Percentiles rank a stretch among this genome's conserved stretches.
Evolutionary conservation across 2,888 invertebrate genomes (phyloP).

Genomic region (Spilarctia lutea): DNA sequence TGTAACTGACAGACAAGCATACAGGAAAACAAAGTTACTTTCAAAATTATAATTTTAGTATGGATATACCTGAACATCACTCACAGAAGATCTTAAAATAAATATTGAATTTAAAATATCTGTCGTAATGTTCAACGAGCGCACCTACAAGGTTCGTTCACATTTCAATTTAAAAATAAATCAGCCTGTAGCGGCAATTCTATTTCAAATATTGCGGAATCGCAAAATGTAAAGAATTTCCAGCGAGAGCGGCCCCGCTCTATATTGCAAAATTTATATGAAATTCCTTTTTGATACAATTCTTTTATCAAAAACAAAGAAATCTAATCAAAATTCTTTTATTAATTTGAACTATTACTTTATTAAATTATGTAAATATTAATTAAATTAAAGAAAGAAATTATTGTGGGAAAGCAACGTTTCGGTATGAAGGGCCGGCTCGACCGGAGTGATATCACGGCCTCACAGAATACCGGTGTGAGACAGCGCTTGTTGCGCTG

Average conservation of each 20-base stretch:
- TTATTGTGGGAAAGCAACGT: no score
- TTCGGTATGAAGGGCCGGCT: no score
- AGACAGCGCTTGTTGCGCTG: no score
- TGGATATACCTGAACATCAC: background rate
- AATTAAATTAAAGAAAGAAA: no score
- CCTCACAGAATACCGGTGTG: no score
- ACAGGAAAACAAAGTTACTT: no score
- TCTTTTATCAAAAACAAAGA: slow-evolving; percentile 23
- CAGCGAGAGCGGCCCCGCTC: slow-evolving; percentile 24
- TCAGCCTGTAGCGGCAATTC: slow-evolving; percentile 31
- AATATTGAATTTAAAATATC: background rate
- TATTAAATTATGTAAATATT: no score
- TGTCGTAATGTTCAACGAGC: background rate
- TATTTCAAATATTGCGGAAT: slow-evolving; percentile 28
- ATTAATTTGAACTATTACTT: no score
- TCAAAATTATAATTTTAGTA: no score
- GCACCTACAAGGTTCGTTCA: background rate
- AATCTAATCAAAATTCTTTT: background rate
- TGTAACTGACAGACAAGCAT: no score
- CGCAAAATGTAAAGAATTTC: slow-evolving; percentile 44
- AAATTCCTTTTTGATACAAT: slow-evolving; percentile 43
- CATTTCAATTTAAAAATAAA: background rate
- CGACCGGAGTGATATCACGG: no score
- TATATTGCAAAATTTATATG: slow-evolving; percentile 42
- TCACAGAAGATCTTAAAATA: background rate